Base-by-base conservation (phyloP, 1,140 invertebrate genomes). In the Paracyclopina nana region DNA sequence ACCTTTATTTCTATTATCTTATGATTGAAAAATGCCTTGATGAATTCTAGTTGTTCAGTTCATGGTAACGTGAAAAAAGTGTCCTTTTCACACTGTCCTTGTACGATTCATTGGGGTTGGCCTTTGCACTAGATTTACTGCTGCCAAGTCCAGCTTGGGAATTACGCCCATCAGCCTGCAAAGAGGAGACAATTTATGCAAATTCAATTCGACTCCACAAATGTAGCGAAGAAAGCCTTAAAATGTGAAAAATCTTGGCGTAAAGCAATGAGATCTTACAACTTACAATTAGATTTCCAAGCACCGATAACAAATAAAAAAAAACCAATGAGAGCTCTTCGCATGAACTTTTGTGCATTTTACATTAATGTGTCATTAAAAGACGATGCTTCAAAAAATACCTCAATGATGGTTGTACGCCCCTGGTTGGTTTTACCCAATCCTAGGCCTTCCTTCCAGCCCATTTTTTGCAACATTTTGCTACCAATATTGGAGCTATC, bases 401-500 rank as follows among this genome's bases (percentile, higher is more conserved):
- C 80, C 68, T 88, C 79, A 54, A 94, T 83, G 43, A 90, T 88
- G 42, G 78, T 81, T 6, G 84, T 84, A 57, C 86, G 72, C n/a
- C 91, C 91, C 68, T 96, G 90, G 61, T 87, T 85, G 27, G 73
- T 72, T 62, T 82, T 85, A 4, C 92, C 94, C 9, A 97, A 67
- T 0, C 94, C 94, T 72, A 86, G 77, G 1, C 92, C 94, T 63
- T 90, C 83, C 5, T 78, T 81, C 92, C 94, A 98, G 0, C 94
- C 94, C 92, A 97, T 97, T 67, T 91, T 95, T 65, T 96, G 88
- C 34, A 98, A 63, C 57, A 98, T 69, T 64, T 84, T 82, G 65
- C 80, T 92, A 1, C 88, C 88, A 57, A 91, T 79, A 63, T 88
- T 90, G 53, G 82, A 80, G 0, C 79, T 77, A 12, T 82, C 80